phyloP scores from a whole-genome alignment of 2,113 vertebrate species.

The Sula dactylatra region DNA sequence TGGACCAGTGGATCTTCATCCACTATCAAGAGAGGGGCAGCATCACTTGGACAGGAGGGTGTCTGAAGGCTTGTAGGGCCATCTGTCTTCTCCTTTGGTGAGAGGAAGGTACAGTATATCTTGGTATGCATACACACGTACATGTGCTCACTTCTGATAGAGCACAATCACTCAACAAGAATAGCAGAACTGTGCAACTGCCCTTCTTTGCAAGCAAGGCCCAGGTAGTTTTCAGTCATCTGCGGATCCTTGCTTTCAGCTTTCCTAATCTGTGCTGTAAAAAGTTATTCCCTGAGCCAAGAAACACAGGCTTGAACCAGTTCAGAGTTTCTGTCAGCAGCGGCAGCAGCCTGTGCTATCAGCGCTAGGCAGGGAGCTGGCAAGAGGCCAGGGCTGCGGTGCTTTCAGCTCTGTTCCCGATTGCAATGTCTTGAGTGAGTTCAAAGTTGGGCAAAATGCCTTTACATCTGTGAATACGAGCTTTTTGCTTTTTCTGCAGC shows the following conservation, averaged over 20 bases:
- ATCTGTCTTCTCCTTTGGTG: neutral
- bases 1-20: neutral
- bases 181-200: neutral
- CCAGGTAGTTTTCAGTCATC: neutral
- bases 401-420: neutral
- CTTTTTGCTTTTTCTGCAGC: neutral
- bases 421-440: neutral
- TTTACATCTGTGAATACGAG: neutral
- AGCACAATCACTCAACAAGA: neutral
- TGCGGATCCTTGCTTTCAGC: neutral
- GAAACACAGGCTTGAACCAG: neutral
- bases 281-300: neutral
- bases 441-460: conserved; percentile 3
- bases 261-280: neutral
- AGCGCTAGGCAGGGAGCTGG: neutral
- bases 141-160: neutral
- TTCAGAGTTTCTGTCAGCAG: neutral
- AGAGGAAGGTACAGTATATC: neutral
- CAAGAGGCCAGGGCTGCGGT: neutral
- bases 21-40: neutral
- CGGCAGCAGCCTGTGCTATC: neutral
- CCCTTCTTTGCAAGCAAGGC: neutral
- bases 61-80: neutral
- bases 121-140: fast-evolving
- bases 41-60: neutral